Base-by-base conservation (phyloP, 2,888 invertebrate species). In the Lysandra bellargus region DNA sequence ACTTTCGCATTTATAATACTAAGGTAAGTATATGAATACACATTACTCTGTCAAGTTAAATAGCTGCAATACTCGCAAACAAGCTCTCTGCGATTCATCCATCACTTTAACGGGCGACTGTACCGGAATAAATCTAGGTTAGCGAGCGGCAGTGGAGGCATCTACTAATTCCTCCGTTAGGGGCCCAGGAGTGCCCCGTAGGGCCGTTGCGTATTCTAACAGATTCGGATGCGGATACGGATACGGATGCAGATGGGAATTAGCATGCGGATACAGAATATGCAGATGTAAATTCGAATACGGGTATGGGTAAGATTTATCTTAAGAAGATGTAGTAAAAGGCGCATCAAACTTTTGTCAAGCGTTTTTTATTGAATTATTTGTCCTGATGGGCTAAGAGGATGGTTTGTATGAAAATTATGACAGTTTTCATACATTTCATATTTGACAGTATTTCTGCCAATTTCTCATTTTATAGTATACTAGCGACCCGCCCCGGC, bases 81-180 rank as follows among this genome's bases (percentile, higher is more conserved):
- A 7, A 23, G 61, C 64, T 69, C 64, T 37, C 69, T 33, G 14
- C 69, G 33, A 69, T 69, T 69, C 33, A 69, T 69, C 64, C 30
- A 69, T 69, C 69, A 14, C 14, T 1, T 14, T 6, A 69, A 14
- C 57, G 57, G 9, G 33, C 5, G 30, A 33, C 33, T 33, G 69
- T 33, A 33, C 33, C 6, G 64, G 30, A 14, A 33, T 69, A 37
- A 69, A 69, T 69, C 14, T 37, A 14, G 12, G 33, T 33, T 69
- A 37, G 69, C 33, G 69, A 69, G 33, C 69, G 69, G 37, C 69
- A 69, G 69, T 12, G 69, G 69, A 69, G 69, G 69, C 64, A 37
- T 37, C 33, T 69, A 69, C 33, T 37, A 37, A 69, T 69, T 33
- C 69, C 69, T 69, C 69, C 33, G 14, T 14, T 69, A 30, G 30